Base-by-base conservation (phyloP, 2,888 invertebrate genomes). In the Sesia apiformis region DNA sequence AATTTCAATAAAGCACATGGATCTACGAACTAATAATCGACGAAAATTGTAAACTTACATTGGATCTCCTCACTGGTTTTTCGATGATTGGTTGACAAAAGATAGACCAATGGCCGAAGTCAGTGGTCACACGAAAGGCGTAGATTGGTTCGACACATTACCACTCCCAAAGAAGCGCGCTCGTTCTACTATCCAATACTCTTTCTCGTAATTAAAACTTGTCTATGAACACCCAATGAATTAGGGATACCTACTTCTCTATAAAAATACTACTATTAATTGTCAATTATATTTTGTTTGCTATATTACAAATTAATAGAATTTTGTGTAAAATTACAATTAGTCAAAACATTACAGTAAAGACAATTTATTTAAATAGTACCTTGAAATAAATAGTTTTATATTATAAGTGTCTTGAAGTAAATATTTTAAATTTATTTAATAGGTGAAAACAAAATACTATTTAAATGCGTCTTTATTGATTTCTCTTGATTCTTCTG, bases 21-120 rank as follows among this genome's bases (percentile, higher is more conserved):
- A 6, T 38, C 6, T 39, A 39, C 66, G 72, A 69, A 67, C 61
- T 67, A 68, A 65, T 78, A 78, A 73, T 84, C 71, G 72, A 69
- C 68, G 78, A 81, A 83, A 78, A 78, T 79, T 80, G 81, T 75
- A 77, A 81, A 89, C 88, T 89, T 89, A 89, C 89, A 86, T 84
- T 83, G 82, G 78, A 73, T 67, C 66, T 81, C 76, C 82, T 88
- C 80, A 83, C 92, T 92, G 93, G 93, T 94, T 93, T 94, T 93
- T 92, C 94, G 91, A 94, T 94, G 95, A 95, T 96, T 95, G 96
- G 95, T 94, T 93, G 94, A 93, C 93, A 92, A 93, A 93, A 91
- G 92, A 92, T 93, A 93, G 93, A 93, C 94, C 93, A 94, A 94
- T 94, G 94, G 94, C 91, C 94, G 93, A 92, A 92, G 94, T 94